Base-by-base conservation (phyloP, 2,888 invertebrate genomes). In the Amaurobius ferox region DNA sequence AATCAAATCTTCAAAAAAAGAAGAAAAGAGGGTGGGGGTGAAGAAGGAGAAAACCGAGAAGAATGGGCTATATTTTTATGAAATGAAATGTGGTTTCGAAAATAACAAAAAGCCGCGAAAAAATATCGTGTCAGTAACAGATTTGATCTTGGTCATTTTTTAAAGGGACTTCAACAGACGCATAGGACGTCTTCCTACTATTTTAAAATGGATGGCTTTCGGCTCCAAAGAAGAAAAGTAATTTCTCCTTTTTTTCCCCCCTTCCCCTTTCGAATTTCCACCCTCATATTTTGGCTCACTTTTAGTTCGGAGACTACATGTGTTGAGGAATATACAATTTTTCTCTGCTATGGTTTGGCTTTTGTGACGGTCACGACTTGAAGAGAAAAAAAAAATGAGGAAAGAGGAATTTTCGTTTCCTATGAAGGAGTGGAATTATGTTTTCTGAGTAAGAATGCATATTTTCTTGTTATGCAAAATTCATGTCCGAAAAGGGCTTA, bases 61-160 rank as follows among this genome's bases (percentile, higher is more conserved):
- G 68, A 76, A 74, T 81, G 68, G 70, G 81, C 71, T 70, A 83
- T 83, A 83, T 83, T 83, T 83, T 83, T 83, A 83, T 83, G 64
- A 76, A 83, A 64, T 71, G 76, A 77, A 72, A 83, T 83, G 83
- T 83, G 70, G 76, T 70, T 73, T 55, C 74, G 68, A 61, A 55
- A 61, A 68, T 40, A 70, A 77, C 77, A 64, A 68, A 39, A 40
- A 30, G n/a, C 6, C 23, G 44, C 11, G 28, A 55, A 30, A 16
- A 76, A 76, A 66, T 71, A 72, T 48, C 76, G 71, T 83, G 83
- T 77, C 83, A 83, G 77, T 71, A 76, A 77, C 83, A 83, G 77
- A 83, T 83, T 77, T 77, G 66, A 77, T 64, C 77, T 77, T 83
- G 83, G 83, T 83, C 83, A 83, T 83, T 83, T 83, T 83, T 83